These are phyloP conservation scores for Planiliza haematocheilus DNA, from an alignment of 2,113 vertebrate genomes.

Conservation along the genomic window DNA sequence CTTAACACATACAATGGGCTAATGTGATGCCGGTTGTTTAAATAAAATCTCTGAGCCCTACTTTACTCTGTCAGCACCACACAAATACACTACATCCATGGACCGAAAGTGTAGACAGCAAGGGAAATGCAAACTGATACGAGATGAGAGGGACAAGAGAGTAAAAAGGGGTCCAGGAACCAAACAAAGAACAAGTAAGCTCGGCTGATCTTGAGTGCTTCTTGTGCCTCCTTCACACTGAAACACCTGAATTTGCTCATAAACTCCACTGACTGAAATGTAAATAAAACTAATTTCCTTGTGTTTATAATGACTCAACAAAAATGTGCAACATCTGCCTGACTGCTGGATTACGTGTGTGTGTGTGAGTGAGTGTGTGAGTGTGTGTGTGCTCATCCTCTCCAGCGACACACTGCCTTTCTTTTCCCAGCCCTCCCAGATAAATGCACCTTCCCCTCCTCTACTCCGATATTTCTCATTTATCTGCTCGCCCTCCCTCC, in stretches of 20 bases:
- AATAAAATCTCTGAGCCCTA: slow-evolving; percentile 36
- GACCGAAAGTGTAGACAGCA: slow-evolving; percentile 25
- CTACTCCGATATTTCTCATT: slow-evolving; percentile 39
- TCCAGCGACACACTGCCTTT: slow-evolving; percentile 34
- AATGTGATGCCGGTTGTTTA: slow-evolving; percentile 35
- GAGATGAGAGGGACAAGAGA: slow-evolving; percentile 19
- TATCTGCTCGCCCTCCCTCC: slow-evolving; percentile 23
- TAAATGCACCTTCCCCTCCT: slow-evolving; percentile 34
- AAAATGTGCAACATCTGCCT: neutral
- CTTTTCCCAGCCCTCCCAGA: slow-evolving; percentile 12
- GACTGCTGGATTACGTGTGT: neutral
- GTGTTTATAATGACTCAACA: neutral
- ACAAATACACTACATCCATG: slow-evolving; percentile 14
- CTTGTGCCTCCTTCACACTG: neutral
- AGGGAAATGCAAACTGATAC: slow-evolving; percentile 1
- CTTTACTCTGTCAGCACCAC: slow-evolving; percentile 44
- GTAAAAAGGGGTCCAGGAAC: slow-evolving; percentile 15
- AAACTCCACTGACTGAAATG: neutral
- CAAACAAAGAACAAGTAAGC: slow-evolving; percentile 16
- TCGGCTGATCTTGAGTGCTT: slow-evolving; percentile 26
- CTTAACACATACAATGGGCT: neutral
- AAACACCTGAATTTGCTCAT: slow-evolving; percentile 22
- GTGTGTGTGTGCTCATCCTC: neutral
- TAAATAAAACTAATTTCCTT: neutral
- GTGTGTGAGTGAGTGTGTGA: neutral